Base-by-base conservation (phyloP, 2,797 vertebrate genomes). In the Pelodytes ibericus region DNA sequence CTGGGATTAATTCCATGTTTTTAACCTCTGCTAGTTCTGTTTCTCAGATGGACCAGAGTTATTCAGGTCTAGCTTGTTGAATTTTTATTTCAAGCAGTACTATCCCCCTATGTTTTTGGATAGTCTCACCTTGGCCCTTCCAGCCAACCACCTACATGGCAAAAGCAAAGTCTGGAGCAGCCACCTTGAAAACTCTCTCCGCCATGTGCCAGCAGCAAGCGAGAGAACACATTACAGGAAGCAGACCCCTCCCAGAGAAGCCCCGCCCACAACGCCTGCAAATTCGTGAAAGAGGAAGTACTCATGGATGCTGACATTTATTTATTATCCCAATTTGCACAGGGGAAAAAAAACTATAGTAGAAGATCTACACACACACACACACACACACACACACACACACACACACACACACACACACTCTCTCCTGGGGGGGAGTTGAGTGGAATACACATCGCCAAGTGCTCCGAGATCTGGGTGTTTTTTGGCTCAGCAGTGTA, bases 21-120 rank as follows among this genome's bases (percentile, higher is more conserved):
- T n/a, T n/a, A n/a, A n/a, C n/a, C n/a, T n/a, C n/a, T 51, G 11
- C 7, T 59, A 8, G 16, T 60, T 3, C 15, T 58, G 16, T 58
- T 26, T 5, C 39, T 15, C 18, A 44, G 41, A 13, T 44, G 13
- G 3, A 44, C 41, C 41, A 13, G 10, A 13, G 15, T 44, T 13
- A 44, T 24, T 65, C 24, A 65, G 36, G 41, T 30, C 36, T 18
- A 49, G 44, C 22, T 30, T 57, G 68, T 20, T 44, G 39, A 24
- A 15, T 24, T 11, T 90, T 93, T 92, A 89, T 91, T 93, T 91
- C 86, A 92, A 98, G 94, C 96, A 96, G 92, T 98, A 96, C 93
- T 94, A 95, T 87, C 89, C 94, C 71, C 94, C 94, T 89, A 95
- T 97, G 94, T 99, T 96, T 91, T 92, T 98, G 90, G 96, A 98